Evolutionary conservation across 2,113 vertebrate species (phyloP).

Genomic region (Peromyscus leucopus): DNA sequence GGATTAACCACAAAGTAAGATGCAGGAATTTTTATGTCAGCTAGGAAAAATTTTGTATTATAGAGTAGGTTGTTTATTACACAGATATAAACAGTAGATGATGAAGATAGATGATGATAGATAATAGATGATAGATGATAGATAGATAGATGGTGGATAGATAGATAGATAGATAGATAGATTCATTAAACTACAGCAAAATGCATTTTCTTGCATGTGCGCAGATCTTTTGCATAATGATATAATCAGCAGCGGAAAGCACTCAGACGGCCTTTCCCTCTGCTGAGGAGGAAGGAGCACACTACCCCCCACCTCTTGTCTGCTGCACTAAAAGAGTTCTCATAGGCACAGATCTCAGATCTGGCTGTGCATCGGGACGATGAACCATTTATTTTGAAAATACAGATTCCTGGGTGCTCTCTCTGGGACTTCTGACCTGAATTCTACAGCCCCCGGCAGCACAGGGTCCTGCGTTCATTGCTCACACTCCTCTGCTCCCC

Average conservation of each 20-base stretch:
- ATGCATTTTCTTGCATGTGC: neutral
- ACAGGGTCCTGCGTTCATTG: neutral
- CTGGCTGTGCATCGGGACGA: neutral
- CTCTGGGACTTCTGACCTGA: neutral
- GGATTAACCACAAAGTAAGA: neutral
- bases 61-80: neutral
- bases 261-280: neutral
- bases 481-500: too few relatives aligned
- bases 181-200: neutral
- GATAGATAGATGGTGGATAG: neutral
- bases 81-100: neutral
- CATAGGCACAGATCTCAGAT: neutral
- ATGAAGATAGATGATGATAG: neutral
- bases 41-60: neutral
- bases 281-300: neutral
- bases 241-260: neutral
- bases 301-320: neutral
- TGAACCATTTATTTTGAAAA: neutral
- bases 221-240: rapidly evolving
- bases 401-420: neutral
- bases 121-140: neutral
- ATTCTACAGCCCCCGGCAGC: neutral
- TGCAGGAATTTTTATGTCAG: neutral
- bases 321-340: neutral
- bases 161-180: neutral